A percentile compares a stretch with the other conserved stretches of the same genome.
These are phyloP conservation scores for Meriones psammophilus DNA, from an alignment of 2,797 vertebrate species.

Conservation along the genomic window DNA sequence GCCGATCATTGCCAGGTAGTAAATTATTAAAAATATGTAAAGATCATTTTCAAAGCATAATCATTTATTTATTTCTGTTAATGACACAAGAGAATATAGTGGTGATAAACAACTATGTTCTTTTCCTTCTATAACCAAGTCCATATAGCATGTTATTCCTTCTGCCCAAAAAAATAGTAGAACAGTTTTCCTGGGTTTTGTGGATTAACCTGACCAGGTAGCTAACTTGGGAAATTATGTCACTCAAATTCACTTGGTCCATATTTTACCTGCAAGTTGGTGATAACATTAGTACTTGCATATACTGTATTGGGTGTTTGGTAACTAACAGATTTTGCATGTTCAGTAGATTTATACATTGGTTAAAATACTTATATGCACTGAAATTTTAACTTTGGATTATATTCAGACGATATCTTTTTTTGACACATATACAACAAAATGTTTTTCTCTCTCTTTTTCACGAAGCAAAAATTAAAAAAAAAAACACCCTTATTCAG, in stretches of 20 bases:
- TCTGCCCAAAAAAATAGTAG: neutral
- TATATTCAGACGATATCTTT: neutral
- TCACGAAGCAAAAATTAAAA: neutral
- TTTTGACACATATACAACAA: neutral
- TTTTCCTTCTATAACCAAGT: conserved; percentile 19
- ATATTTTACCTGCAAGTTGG: neutral
- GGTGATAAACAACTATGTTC: conserved; percentile 2
- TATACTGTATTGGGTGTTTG: neutral
- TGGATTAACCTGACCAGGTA: neutral
- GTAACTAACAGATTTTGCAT: neutral
- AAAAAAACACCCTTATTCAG: neutral
- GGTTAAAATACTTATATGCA: conserved; percentile 28
- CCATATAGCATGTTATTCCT: neutral
- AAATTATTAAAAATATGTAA: conserved; percentile 1
- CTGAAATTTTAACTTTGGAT: conserved; percentile 49
- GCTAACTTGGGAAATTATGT: neutral
- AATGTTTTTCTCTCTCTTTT: neutral
- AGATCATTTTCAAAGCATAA: neutral
- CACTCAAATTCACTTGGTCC: neutral
- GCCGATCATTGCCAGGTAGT: neutral
- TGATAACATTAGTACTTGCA: neutral
- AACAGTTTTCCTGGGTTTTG: neutral
- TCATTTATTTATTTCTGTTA: conserved; percentile 7
- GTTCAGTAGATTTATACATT: neutral
- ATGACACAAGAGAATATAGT: neutral